A percentile compares a stretch with the other conserved stretches of the same genome.
phyloP scores from a whole-genome alignment of 2,888 invertebrate species.

The Acrobasis repandana region DNA sequence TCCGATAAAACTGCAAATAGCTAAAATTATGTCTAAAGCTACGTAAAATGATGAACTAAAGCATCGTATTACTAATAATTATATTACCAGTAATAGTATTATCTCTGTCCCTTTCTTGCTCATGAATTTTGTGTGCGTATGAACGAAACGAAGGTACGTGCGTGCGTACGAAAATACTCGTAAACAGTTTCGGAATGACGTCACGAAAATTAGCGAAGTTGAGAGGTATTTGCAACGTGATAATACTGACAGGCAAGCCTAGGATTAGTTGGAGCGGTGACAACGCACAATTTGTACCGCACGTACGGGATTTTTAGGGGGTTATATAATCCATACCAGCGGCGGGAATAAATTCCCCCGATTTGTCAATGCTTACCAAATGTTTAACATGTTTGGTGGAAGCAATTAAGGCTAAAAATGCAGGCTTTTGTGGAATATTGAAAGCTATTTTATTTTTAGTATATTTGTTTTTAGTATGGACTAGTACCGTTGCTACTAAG shows the following conservation, averaged over 20 bases:
- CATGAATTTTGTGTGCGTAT: neutral
- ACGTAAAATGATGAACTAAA: conserved; percentile 8
- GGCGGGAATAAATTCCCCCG: conserved; percentile 13
- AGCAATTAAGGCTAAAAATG: conserved; percentile 1
- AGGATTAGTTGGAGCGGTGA: conserved; percentile 49
- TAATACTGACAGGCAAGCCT: conserved; percentile 46
- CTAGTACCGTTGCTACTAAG: too few relatives aligned
- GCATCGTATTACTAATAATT: neutral
- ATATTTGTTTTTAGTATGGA: neutral
- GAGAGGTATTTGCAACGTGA: conserved; percentile 34
- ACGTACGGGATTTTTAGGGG: conserved; percentile 24
- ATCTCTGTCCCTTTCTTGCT: conserved; percentile 26
- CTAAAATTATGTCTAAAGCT: too few relatives aligned
- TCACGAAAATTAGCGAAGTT: conserved; percentile 25
- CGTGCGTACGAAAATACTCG: neutral
- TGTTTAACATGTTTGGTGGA: neutral
- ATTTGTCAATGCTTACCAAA: conserved; percentile 17
- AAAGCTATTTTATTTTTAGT: neutral
- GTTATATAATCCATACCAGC: conserved; percentile 9
- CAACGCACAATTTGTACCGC: conserved; percentile 47
- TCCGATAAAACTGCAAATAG: conserved; percentile 14
- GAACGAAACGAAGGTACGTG: conserved; percentile 16
- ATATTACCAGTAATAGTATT: neutral
- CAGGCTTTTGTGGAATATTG: neutral
- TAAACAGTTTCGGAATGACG: conserved; percentile 24